These are phyloP conservation scores for Drosophila sechellia DNA, from an alignment of 1,140 invertebrate genomes.

Conservation along the genomic window DNA sequence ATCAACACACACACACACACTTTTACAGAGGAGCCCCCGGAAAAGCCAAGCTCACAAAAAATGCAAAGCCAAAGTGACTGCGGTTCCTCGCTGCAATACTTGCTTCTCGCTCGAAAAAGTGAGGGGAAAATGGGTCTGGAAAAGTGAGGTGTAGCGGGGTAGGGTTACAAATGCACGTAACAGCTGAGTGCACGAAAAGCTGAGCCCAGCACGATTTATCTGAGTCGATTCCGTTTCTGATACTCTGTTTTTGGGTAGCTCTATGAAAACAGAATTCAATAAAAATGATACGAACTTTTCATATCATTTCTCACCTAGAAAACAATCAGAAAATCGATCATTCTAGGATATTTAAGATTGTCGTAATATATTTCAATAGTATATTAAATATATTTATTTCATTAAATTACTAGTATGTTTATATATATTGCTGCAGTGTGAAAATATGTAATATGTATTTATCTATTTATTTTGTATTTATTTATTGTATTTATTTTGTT, in stretches of 20 bases:
- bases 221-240: not conserved
- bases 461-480: too few relatives aligned
- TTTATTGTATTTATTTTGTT: too few relatives aligned
- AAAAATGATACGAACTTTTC: too few relatives aligned
- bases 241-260: constrained; percentile 3
- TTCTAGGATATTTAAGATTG: too few relatives aligned
- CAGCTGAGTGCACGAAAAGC: constrained; percentile 28
- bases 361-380: too few relatives aligned
- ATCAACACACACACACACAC: not conserved
- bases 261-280: too few relatives aligned
- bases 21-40: not conserved
- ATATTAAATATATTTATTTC: too few relatives aligned
- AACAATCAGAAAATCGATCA: too few relatives aligned
- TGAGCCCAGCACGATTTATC: constrained; percentile 8
- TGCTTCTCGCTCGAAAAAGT: not conserved
- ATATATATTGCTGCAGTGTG: too few relatives aligned
- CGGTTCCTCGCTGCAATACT: constrained; percentile 17
- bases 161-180: constrained; percentile 35
- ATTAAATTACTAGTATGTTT: too few relatives aligned
- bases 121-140: constrained; percentile 2
- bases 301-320: too few relatives aligned
- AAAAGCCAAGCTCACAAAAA: constrained; percentile 40
- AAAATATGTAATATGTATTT: too few relatives aligned
- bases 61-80: constrained; percentile 63
- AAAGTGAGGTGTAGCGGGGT: not conserved